These are phyloP conservation scores for Dendrolimus kikuchii DNA, from an alignment of 1,140 invertebrate genomes.

Conservation along the genomic window DNA sequence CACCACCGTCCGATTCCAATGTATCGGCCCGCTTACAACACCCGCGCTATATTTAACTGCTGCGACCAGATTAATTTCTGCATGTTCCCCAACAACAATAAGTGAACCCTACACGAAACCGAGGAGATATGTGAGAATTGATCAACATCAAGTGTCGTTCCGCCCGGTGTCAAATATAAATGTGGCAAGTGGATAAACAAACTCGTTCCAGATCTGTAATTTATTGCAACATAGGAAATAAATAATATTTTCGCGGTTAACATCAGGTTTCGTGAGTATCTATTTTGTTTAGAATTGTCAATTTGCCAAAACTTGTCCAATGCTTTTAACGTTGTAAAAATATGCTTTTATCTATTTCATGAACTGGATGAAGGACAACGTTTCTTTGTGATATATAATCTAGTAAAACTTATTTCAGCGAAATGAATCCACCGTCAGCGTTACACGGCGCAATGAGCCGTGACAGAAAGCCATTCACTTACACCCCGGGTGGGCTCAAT, in stretches of 20 bases:
- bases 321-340: slow-evolving; percentile 25
- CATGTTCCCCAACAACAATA: slow-evolving; percentile 51
- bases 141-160: slow-evolving; percentile 21
- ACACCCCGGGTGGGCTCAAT: slow-evolving; percentile 93
- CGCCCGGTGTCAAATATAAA: slow-evolving; percentile 22
- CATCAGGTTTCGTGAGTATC: slow-evolving; percentile 49
- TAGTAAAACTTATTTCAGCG: slow-evolving; percentile 46
- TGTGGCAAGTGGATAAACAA: slow-evolving; percentile 21
- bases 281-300: slow-evolving; percentile 56
- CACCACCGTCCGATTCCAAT: slow-evolving; percentile 38
- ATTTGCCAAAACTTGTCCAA: slow-evolving; percentile 45
- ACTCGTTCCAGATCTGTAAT: slow-evolving; percentile 12
- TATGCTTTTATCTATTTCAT: slow-evolving; percentile 18
- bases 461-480: slow-evolving; percentile 95
- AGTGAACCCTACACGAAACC: slow-evolving; percentile 34
- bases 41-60: slow-evolving; percentile 61
- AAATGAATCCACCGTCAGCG: slow-evolving; percentile 84
- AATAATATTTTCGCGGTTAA: slow-evolving; percentile 35
- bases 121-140: slow-evolving; percentile 44
- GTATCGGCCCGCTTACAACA: slow-evolving; percentile 53
- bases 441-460: slow-evolving; percentile 87
- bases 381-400: slow-evolving; percentile 15
- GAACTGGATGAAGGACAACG: slow-evolving; percentile 13
- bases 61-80: slow-evolving; percentile 55
- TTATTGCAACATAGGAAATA: slow-evolving; percentile 36